phyloP scores from a whole-genome alignment of 2,797 vertebrate genomes.

The Schizothorax lantsangensis region DNA sequence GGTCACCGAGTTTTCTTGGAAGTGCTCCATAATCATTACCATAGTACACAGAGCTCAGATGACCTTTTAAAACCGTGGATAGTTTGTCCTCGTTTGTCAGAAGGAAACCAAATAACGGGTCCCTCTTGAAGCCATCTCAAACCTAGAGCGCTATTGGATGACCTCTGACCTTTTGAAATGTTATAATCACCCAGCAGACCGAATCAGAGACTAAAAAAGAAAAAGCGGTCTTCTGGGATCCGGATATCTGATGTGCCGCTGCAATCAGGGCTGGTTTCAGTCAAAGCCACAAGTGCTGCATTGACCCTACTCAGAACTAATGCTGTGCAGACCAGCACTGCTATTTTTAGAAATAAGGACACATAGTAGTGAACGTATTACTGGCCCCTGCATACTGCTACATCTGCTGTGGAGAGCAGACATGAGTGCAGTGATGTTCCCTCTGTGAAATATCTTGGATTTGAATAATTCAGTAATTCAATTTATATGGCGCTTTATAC shows the following conservation, averaged over 20 bases:
- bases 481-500: neutral
- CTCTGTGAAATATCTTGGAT: neutral
- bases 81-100: conserved; percentile 45
- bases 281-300: conserved; percentile 41
- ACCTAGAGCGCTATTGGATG: conserved; percentile 9
- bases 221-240: conserved; percentile 35
- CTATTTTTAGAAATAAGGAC: conserved; percentile 48
- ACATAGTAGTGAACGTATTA: conserved; percentile 34
- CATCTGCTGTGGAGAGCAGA: conserved; percentile 13
- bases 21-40: conserved; percentile 48
- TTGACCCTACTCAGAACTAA: conserved; percentile 32
- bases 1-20: conserved; percentile 39
- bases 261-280: conserved; percentile 43
- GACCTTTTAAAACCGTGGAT: conserved; percentile 46
- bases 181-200: conserved; percentile 38
- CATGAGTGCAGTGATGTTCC: conserved; percentile 10
- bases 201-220: conserved; percentile 26
- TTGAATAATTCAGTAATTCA: conserved; percentile 1
- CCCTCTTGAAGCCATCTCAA: conserved; percentile 27
- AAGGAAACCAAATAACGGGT: conserved; percentile 35
- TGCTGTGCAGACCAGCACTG: conserved; percentile 18
- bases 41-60: conserved; percentile 37
- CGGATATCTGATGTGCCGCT: conserved; percentile 11
- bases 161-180: conserved; percentile 41
- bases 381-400: neutral